Base-by-base conservation (phyloP, 2,797 vertebrate species). In the Streptopelia turtur region DNA sequence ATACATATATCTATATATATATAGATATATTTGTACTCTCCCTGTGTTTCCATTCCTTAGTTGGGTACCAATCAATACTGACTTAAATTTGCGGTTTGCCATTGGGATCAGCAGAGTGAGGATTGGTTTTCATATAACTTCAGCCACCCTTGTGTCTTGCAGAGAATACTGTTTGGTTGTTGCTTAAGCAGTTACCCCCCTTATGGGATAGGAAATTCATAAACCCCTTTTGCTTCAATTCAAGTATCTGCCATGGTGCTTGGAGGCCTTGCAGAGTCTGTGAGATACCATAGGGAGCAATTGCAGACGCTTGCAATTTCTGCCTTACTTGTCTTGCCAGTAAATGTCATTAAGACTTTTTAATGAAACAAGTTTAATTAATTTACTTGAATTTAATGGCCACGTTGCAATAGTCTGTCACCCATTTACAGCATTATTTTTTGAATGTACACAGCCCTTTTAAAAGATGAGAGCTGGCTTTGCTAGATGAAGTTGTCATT, bases 401-500 rank as follows among this genome's bases (percentile, higher is more conserved):
- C 64, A 66, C 85, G 9, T 77, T 91, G 94, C 95, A 97, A 83
- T 89, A 96, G 96, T 78, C 94, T 93, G 94, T 97, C 92, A 95
- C 84, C 71, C 94, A 47, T 91, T 96, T 96, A 89, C 74, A 92
- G 89, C 87, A 43, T 57, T 55, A 81, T 57, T 95, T 92, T 89
- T 97, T 94, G 87, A 82, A 90, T 79, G 89, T 79, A 76, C 81
- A 59, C 77, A 83, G 66, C 80, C 94, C 83, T 81, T 81, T 97
- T 97, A 97, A 95, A 94, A 97, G 97, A 97, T 92, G 97, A 97
- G 97, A 91, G 95, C 95, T 95, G 83, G 75, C 93, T 96, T 92
- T 96, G 93, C 94, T 97, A 96, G 97, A 98, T 98, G 97, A 97
- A 98, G 96, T 98, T 98, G 97, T 98, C 98, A 97, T 97, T 98